Evolutionary conservation across 2,888 invertebrate species (phyloP).

Genomic region (Exocentrus adspersus): DNA sequence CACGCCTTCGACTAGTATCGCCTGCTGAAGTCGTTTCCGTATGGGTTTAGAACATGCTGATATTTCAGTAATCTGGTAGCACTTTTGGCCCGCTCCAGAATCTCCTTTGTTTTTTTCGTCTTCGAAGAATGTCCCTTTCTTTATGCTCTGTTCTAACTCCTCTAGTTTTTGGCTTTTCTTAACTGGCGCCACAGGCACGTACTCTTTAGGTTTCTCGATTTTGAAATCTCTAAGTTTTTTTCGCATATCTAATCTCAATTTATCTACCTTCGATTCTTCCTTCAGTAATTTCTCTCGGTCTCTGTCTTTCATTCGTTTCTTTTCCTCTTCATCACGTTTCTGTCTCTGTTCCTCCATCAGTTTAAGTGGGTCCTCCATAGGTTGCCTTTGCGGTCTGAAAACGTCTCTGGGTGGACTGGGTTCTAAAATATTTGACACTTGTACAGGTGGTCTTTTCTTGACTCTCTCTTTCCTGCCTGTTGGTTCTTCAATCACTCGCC

Average conservation of each 20-base stretch:
- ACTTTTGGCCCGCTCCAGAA: slow-evolving; percentile 58
- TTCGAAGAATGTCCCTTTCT: slow-evolving; percentile 61
- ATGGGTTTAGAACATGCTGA: slow-evolving; percentile 51
- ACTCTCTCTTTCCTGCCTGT: slow-evolving; percentile 53
- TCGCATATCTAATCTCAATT: slow-evolving; percentile 56
- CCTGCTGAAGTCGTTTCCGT: slow-evolving; percentile 50
- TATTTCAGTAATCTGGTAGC: slow-evolving; percentile 56
- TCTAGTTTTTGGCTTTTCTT: slow-evolving; percentile 59
- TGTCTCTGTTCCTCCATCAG: slow-evolving; percentile 52
- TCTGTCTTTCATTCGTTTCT: slow-evolving; percentile 57
- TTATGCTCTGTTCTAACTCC: slow-evolving; percentile 58
- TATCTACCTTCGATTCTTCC: slow-evolving; percentile 58
- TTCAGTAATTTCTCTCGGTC: slow-evolving; percentile 56
- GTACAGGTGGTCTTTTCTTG: slow-evolving; percentile 49
- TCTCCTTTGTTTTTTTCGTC: slow-evolving; percentile 59
- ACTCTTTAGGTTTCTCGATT: slow-evolving; percentile 56
- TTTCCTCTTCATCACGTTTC: slow-evolving; percentile 58
- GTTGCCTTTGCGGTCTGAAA: slow-evolving; percentile 48
- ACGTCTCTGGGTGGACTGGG: slow-evolving; percentile 47
- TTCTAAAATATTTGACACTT: slow-evolving; percentile 42
- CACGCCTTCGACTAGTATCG: slow-evolving; percentile 46
- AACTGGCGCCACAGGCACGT: slow-evolving; percentile 58
- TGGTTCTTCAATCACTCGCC: slow-evolving; percentile 55
- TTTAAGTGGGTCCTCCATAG: slow-evolving; percentile 56
- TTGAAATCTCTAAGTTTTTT: slow-evolving; percentile 57